phyloP scores from a whole-genome alignment of 2,888 invertebrate genomes.

The Harpagoxenus sublaevis region DNA sequence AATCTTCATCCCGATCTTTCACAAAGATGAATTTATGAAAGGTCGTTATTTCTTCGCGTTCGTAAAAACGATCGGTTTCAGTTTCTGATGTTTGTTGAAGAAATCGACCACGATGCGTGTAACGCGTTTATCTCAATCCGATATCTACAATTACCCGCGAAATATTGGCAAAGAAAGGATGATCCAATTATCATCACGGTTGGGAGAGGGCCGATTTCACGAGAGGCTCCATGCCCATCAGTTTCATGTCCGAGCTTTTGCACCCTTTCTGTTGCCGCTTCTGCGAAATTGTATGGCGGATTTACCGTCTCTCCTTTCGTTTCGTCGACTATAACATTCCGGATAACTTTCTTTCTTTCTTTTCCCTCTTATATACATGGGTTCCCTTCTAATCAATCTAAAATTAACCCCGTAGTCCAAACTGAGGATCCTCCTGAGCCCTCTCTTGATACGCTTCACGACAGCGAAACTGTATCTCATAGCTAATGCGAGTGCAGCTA shows the following conservation, averaged over 20 bases:
- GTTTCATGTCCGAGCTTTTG: slow-evolving; percentile 71
- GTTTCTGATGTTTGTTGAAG: neutral
- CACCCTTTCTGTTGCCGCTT: slow-evolving; percentile 74
- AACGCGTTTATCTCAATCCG: neutral
- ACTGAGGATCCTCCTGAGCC: slow-evolving; percentile 46
- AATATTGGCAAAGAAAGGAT: slow-evolving; percentile 1
- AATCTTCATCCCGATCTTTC: neutral
- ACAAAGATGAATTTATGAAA: neutral
- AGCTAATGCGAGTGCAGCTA: slow-evolving; percentile 1
- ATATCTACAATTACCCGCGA: neutral
- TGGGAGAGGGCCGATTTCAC: slow-evolving; percentile 64
- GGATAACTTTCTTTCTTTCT: neutral
- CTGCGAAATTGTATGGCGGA: slow-evolving; percentile 72
- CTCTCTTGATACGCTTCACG: slow-evolving; percentile 4
- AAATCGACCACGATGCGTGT: neutral
- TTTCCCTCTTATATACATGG: neutral
- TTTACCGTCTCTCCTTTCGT: slow-evolving; percentile 74
- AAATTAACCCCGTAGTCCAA: slow-evolving; percentile 40
- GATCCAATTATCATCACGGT: slow-evolving; percentile 35
- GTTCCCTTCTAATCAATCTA: slow-evolving; percentile 47
- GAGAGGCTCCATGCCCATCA: slow-evolving; percentile 58
- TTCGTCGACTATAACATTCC: slow-evolving; percentile 55
- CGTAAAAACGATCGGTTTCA: neutral
- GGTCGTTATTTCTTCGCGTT: neutral
- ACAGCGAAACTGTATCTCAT: slow-evolving; percentile 10